Evolutionary conservation across 2,888 invertebrate genomes (phyloP).

Genomic region (Drepana falcataria): DNA sequence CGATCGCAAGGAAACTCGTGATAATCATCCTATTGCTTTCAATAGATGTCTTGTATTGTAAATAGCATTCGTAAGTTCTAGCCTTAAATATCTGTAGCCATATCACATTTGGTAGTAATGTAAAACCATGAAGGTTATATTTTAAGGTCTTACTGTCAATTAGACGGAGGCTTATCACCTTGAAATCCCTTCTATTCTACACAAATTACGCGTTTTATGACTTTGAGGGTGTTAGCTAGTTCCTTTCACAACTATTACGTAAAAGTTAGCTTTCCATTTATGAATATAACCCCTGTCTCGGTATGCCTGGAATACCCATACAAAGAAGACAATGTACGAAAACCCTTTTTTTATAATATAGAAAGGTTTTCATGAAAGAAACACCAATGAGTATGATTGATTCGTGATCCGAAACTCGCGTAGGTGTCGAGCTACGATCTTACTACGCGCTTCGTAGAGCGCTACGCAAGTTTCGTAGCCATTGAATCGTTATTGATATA

Average conservation of each 20-base stretch:
- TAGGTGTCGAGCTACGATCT: constrained; percentile 1
- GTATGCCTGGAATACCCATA: too few relatives aligned
- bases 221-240: too few relatives aligned
- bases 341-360: too few relatives aligned
- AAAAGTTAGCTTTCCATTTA: background rate
- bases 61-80: background rate
- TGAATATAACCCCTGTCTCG: too few relatives aligned
- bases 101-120: background rate
- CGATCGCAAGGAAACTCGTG: background rate
- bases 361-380: background rate
- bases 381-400: background rate
- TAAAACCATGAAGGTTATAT: background rate
- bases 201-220: background rate
- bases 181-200: background rate
- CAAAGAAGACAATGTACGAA: too few relatives aligned
- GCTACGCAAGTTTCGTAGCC: constrained; percentile 6
- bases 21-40: background rate
- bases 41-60: background rate
- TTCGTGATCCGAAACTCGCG: background rate
- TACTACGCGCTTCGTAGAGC: constrained; percentile 2
- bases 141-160: background rate
- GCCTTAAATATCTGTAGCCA: background rate
- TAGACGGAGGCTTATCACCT: background rate
- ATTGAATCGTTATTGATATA: background rate
- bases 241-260: background rate